These are phyloP conservation scores for Drosophila mercatorum DNA, from an alignment of 2,888 invertebrate genomes.

Conservation along the genomic window DNA sequence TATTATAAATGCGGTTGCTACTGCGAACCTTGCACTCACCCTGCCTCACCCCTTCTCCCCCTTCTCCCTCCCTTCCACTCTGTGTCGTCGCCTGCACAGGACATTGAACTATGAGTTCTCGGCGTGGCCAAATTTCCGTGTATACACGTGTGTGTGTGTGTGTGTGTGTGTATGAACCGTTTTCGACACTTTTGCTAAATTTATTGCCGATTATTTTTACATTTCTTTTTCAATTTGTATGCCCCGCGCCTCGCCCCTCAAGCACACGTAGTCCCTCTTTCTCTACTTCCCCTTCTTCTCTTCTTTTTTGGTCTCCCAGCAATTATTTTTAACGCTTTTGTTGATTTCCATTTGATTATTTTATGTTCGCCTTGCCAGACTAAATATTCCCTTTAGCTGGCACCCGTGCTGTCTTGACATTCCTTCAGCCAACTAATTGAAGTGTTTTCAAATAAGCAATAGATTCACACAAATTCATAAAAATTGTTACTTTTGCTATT, in stretches of 20 bases:
- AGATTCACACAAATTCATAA: no score
- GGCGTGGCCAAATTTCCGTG: conserved; percentile 72
- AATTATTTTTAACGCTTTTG: conserved; percentile 77
- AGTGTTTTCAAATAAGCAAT: no score
- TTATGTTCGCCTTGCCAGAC: conserved; percentile 17
- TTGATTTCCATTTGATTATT: conserved; percentile 73
- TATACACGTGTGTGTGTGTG: conserved; percentile 50
- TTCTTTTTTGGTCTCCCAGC: conserved; percentile 45
- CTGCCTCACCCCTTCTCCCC: neutral
- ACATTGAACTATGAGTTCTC: conserved; percentile 80
- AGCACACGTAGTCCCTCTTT: neutral
- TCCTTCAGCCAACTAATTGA: neutral
- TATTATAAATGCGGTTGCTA: conserved; percentile 81
- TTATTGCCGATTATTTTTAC: conserved; percentile 80
- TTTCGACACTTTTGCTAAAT: conserved; percentile 80
- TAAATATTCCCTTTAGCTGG: neutral
- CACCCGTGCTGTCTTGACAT: conserved; percentile 22
- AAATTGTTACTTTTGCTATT: no score
- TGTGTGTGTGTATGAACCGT: conserved; percentile 58
- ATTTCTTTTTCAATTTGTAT: conserved; percentile 68
- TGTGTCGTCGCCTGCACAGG: conserved; percentile 64
- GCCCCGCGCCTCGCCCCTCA: conserved; percentile 12
- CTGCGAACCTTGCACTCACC: conserved; percentile 41
- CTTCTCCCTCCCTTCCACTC: neutral
- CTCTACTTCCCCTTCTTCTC: neutral